Evolutionary conservation across 1,140 invertebrate species (phyloP).

Genomic region (Rhopalosiphum maidis): DNA sequence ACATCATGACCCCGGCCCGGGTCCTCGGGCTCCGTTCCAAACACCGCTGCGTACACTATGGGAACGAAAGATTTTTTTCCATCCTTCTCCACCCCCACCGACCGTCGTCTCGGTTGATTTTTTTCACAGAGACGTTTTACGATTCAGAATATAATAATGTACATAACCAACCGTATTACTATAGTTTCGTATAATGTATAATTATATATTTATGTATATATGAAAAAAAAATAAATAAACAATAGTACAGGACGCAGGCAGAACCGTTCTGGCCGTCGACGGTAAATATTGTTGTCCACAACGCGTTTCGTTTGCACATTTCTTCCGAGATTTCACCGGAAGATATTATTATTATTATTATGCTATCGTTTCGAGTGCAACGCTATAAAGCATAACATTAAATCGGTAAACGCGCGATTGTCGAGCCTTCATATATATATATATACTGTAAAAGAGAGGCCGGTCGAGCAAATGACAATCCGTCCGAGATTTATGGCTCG

Average conservation of each 20-base stretch:
- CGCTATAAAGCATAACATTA: background rate
- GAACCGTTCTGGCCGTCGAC: background rate
- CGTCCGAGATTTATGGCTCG: background rate
- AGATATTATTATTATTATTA: background rate
- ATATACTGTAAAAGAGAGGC: background rate
- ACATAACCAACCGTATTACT: background rate
- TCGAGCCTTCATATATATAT: background rate
- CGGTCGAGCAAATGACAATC: background rate
- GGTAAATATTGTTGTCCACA: background rate
- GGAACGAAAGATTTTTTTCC: slow-evolving; percentile 22
- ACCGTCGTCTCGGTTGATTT: background rate
- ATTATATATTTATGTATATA: background rate
- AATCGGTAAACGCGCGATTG: background rate
- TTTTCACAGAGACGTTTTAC: background rate
- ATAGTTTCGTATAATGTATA: slow-evolving; percentile 33
- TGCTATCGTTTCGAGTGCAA: background rate
- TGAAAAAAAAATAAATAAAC: slow-evolving; percentile 2
- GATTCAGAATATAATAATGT: slow-evolving; percentile 1
- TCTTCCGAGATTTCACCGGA: slow-evolving; percentile 38
- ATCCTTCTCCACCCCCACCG: background rate
- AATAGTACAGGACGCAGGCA: background rate
- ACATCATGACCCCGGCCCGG: slow-evolving; percentile 11
- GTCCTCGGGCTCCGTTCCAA: slow-evolving; percentile 17
- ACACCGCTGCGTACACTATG: slow-evolving; percentile 45
- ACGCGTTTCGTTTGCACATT: background rate